Base-by-base conservation (phyloP, 2,113 vertebrate genomes). In the Mirza zaza region DNA sequence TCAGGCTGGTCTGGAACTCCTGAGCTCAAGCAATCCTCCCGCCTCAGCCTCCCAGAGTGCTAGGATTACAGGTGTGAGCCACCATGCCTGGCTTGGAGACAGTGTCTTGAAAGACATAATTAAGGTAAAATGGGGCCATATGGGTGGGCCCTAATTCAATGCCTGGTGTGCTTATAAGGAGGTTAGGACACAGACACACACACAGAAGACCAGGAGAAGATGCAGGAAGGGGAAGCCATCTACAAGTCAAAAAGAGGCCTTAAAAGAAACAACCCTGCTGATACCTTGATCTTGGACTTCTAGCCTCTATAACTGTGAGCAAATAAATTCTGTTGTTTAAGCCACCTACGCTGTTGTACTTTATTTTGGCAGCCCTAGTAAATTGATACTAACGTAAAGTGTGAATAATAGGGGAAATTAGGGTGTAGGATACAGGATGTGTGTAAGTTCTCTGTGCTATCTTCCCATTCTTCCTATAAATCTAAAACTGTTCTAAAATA, bases 401-500 rank as follows among this genome's bases (percentile, higher is more conserved):
- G 36, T 86, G 96, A 70, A 87, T 59, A 89, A 86, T 48, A 70
- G 9, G 23, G 52, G 48, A 59, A 70, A 25, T 85, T 48, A 77
- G 39, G 34, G 25, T 39, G 42, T 17, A 95, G 63, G 34, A 68
- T 71, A 23, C 48, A 82, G 36, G 18, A 1, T 63, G 48, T 39
- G 50, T 10, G 32, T 13, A 17, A 95, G 52, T 3, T n/a, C 34
- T 65, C 23, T 93, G 34, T 39, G 68, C 42, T 63, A 29, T 77
- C 27, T 55, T 48, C n/a, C 20, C 21, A 67, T 48, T 50, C 76
- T 82, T 85, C 42, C 61, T 86, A 5, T 59, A 61, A 82, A 90
- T 52, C 52, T 85, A 48, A 61, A 50, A 79, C 11, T 90, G n/a
- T 75, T 81, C 59, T 87, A 87, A 96, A 87, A 79, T 77, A 65